Percentiles rank a stretch among this genome's conserved stretches.
Evolutionary conservation across 2,888 invertebrate species (phyloP).

Genomic region (Phasia obesa): DNA sequence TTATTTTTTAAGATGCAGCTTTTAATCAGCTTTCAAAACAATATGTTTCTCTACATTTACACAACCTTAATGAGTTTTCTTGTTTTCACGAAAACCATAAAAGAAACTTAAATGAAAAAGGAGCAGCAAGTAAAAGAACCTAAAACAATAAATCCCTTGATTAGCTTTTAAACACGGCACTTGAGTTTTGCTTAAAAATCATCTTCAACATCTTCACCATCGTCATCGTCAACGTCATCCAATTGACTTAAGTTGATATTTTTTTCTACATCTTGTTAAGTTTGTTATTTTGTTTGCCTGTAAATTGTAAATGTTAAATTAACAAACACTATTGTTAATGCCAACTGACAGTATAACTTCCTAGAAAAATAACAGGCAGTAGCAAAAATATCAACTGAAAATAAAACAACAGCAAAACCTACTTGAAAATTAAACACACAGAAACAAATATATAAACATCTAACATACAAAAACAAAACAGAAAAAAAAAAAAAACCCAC

Average conservation of each 20-base stretch:
- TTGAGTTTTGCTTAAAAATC: conserved; percentile 46
- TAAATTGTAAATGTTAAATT: conserved; percentile 68
- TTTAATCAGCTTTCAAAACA: background rate
- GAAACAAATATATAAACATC: background rate
- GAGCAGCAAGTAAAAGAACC: conserved; percentile 15
- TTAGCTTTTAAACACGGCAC: conserved; percentile 59
- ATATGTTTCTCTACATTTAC: background rate
- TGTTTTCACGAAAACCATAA: background rate
- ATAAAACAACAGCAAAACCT: conserved; percentile 6
- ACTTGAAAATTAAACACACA: conserved; percentile 19
- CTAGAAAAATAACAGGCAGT: conserved; percentile 38
- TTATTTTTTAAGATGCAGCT: background rate
- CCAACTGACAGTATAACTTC: conserved; percentile 64
- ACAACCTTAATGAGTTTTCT: conserved; percentile 21
- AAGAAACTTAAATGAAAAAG: conserved; percentile 28
- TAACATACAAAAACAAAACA: conserved; percentile 2
- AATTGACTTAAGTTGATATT: conserved; percentile 21
- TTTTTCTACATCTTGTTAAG: conserved; percentile 17
- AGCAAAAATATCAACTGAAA: conserved; percentile 30
- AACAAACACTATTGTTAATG: conserved; percentile 68
- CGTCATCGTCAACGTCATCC: background rate
- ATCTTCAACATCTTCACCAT: conserved; percentile 13
- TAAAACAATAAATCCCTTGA: conserved; percentile 65
- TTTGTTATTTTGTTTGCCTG: conserved; percentile 51
- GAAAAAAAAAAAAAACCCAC: conserved; percentile 14